Evolutionary conservation across 2,888 invertebrate genomes (phyloP), one percentile per base, ranked within the genome.

Genomic region (Pristionchus fissidentatus): DNA sequence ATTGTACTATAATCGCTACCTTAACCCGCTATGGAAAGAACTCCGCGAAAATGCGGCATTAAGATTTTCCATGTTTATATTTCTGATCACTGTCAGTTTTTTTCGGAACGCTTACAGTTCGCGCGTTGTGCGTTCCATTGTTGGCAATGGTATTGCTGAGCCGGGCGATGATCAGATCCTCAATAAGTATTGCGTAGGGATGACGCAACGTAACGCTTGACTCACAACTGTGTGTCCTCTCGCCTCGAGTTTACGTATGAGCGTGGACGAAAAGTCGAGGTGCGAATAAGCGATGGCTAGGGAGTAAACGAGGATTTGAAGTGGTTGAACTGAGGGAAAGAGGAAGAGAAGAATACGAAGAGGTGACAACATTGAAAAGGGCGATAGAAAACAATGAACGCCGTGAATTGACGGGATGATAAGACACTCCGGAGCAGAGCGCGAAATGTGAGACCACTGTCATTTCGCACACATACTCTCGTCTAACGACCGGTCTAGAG

Each of bases 141-240:
- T 35, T 19, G 38, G 66, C 38, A 5, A 66, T 35, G 22, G 41
- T 41, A 35, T 66, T 38, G 38, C 38, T 66, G 38, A 66, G 38
- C 38, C 66, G 66, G n/a, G 38, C 66, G 38, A 66, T 66, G 38
- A 66, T 66, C 1, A 66, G n/a, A 66, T 66, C 66, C 66, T 66
- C n/a, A n/a, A n/a, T n/a, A 26, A 57, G 22, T 22, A 55, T 55
- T 10, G 55, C 15, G n/a, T 55, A 22, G 55, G n/a, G 19, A 10
- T 55, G 7, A 55, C 7, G n/a, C 22, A n/a, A 57, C 1, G 7
- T 13, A n/a, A n/a, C n/a, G 29, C 8, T n/a, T 10, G 15, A 79
- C 79, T 79, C 46, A 79, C 79, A 13, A 79, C 49, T 13, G 57
- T 79, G n/a, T 79, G 57, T 13, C 79, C 79, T 22, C 57, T 15